A percentile compares a stretch with the other conserved stretches of the same genome.
Evolutionary conservation across 1,140 invertebrate genomes (phyloP).

Genomic region (Schmidtea mediterranea): DNA sequence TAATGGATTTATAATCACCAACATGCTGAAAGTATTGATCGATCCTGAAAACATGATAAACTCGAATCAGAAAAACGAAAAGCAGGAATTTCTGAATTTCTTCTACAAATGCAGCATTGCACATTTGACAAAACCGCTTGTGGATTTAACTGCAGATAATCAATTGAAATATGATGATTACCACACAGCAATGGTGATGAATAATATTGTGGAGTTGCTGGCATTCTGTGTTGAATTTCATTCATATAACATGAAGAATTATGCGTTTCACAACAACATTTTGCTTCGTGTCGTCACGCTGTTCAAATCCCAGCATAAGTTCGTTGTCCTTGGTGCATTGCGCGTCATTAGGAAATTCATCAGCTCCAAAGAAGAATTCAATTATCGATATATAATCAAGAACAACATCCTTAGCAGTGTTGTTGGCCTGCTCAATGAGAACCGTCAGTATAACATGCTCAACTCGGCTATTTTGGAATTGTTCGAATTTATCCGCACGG

Average conservation of each 20-base stretch:
- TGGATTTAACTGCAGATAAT: slow-evolving; percentile 61
- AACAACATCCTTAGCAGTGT: slow-evolving; percentile 78
- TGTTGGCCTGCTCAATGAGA: slow-evolving; percentile 73
- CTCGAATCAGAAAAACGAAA: slow-evolving; percentile 52
- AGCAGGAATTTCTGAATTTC: slow-evolving; percentile 85
- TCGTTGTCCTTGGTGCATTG: slow-evolving; percentile 71
- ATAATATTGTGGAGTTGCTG: slow-evolving; percentile 69
- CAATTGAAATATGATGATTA: slow-evolving; percentile 53
- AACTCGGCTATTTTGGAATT: slow-evolving; percentile 95
- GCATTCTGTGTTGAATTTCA: slow-evolving; percentile 99
- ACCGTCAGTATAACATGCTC: slow-evolving; percentile 83
- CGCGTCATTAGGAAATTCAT: slow-evolving; percentile 87
- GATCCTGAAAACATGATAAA: slow-evolving; percentile 92
- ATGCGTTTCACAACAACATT: slow-evolving; percentile 81
- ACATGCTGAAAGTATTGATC: slow-evolving; percentile 62
- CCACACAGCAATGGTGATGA: slow-evolving; percentile 70
- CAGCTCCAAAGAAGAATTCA: slow-evolving; percentile 87
- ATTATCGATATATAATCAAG: slow-evolving; percentile 81
- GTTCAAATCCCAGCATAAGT: slow-evolving; percentile 88
- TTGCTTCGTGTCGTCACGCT: slow-evolving; percentile 69
- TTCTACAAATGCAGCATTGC: slow-evolving; percentile 96
- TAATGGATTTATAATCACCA: slow-evolving; percentile 74
- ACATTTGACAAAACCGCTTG: slow-evolving; percentile 58
- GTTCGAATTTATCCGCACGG: slow-evolving; percentile 75
- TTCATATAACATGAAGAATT: slow-evolving; percentile 91